Conservation (phyloP, 2,888 invertebrate genomes). For the Metallyticus violacea region DNA sequence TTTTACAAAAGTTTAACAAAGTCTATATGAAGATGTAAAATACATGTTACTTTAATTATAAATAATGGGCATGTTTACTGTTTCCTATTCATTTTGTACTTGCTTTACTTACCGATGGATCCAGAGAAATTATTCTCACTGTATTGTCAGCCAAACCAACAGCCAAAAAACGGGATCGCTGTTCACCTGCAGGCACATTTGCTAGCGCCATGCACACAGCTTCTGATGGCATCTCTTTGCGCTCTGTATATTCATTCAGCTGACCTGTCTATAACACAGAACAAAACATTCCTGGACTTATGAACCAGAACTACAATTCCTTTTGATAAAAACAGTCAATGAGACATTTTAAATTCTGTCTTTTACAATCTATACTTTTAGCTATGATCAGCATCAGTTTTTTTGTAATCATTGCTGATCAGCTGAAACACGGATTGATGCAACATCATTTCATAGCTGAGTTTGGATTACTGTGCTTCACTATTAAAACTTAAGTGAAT, state of each 20-base stretch:
- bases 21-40: no score
- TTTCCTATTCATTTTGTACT: no score
- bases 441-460: not conserved
- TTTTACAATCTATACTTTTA: not conserved
- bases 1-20: no score
- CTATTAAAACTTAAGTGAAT: no score
- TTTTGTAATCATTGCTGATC: not conserved
- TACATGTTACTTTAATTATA: no score
- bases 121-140: slow-evolving; percentile 94
- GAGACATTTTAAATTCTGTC: not conserved
- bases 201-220: slow-evolving; percentile 98
- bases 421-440: not conserved
- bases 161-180: slow-evolving; percentile 91
- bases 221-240: slow-evolving; percentile 94
- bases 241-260: slow-evolving; percentile 95
- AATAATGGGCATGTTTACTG: no score
- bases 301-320: no score
- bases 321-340: no score
- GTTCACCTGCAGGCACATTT: slow-evolving; percentile 92
- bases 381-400: not conserved
- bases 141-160: slow-evolving; percentile 96
- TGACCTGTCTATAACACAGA: slow-evolving; percentile 76
- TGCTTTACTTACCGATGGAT: slow-evolving; percentile 61
- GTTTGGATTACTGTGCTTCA: no score
- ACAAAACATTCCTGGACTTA: not conserved